A percentile compares a stretch with the other conserved stretches of the same genome.
Conservation (phyloP, 2,888 invertebrate genomes). For the Coenonympha glycerion region DNA sequence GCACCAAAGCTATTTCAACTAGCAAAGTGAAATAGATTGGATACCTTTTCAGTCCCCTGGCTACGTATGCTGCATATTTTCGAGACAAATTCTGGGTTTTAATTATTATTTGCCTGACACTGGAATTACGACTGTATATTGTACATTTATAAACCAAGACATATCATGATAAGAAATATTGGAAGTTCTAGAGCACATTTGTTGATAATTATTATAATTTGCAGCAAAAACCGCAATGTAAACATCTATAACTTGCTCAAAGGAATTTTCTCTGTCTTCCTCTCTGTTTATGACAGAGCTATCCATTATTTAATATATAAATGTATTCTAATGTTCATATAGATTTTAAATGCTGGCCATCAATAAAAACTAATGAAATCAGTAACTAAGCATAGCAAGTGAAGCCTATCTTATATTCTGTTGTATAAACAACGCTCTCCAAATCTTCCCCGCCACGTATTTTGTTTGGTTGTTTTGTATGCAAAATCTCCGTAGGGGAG, state of each 20-base stretch:
- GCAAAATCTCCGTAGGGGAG: not conserved
- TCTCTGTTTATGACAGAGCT: too few species aligned
- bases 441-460: not conserved
- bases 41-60: constrained; percentile 16
- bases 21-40: constrained; percentile 19
- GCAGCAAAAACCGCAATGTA: too few species aligned
- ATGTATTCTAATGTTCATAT: too few species aligned
- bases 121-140: constrained; percentile 11
- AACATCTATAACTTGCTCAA: too few species aligned
- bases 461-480: not conserved
- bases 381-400: too few species aligned
- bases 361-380: too few species aligned
- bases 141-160: constrained; percentile 1
- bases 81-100: constrained; percentile 12
- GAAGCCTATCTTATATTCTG: not conserved
- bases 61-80: constrained; percentile 17
- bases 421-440: not conserved
- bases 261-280: too few species aligned
- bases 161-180: not conserved
- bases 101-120: constrained; percentile 9
- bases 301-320: not conserved
- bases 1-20: constrained; percentile 23
- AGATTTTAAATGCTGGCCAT: too few species aligned
- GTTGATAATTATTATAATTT: too few species aligned
- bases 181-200: not conserved